Conservation (phyloP, 2,888 invertebrate species). For the Melanotus villosus region DNA sequence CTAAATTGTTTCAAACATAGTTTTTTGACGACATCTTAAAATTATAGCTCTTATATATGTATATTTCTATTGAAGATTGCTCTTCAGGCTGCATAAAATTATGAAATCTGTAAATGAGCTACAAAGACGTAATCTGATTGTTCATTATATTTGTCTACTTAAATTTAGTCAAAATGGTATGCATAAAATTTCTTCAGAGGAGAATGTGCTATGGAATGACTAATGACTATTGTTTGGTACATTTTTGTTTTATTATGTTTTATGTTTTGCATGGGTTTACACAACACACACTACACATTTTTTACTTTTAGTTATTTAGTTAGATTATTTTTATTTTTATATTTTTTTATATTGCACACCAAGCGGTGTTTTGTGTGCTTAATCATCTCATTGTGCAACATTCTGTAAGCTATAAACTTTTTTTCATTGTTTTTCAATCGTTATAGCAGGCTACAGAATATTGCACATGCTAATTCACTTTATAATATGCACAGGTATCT, state of each 20-base stretch:
- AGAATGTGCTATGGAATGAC: conserved; percentile 11
- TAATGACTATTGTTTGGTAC: conserved; percentile 23
- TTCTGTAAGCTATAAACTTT: background rate
- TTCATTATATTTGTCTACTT: too few relatives aligned
- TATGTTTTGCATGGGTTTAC: conserved; percentile 50
- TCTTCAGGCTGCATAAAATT: too few relatives aligned
- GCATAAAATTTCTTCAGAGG: too few relatives aligned
- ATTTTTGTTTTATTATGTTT: conserved; percentile 46
- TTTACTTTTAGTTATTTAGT: conserved; percentile 38
- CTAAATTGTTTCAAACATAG: too few relatives aligned
- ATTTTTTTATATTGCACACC: conserved; percentile 32
- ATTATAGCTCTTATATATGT: too few relatives aligned
- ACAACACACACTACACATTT: conserved; percentile 39
- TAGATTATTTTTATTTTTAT: conserved; percentile 29
- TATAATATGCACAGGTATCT: conserved; percentile 16
- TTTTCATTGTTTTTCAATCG: background rate
- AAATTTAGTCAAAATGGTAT: too few relatives aligned
- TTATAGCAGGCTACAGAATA: background rate
- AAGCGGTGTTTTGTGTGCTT: conserved; percentile 28
- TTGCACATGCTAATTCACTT: conserved; percentile 11
- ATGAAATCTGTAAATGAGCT: too few relatives aligned
- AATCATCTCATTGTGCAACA: conserved; percentile 8
- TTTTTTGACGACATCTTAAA: too few relatives aligned
- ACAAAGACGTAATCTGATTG: too few relatives aligned
- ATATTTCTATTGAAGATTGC: too few relatives aligned